Evolutionary conservation across 2,797 vertebrate genomes (phyloP).

Genomic region (Parotocinclus haroldoi): DNA sequence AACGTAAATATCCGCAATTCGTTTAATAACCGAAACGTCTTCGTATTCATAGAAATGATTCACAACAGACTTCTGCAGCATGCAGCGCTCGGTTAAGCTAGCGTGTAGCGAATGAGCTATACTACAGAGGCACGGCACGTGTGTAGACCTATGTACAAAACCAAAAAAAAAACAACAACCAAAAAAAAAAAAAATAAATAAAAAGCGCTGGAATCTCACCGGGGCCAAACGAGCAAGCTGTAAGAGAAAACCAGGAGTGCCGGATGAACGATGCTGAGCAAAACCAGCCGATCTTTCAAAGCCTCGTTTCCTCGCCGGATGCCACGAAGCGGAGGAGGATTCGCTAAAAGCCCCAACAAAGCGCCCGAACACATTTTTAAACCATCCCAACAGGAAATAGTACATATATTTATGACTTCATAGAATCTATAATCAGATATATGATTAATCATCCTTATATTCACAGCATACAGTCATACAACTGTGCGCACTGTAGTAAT

Average conservation of each 20-base stretch:
- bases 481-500: constrained; percentile 39
- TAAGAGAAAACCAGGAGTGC: constrained; percentile 18
- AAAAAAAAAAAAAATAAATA: no score
- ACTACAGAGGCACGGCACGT: constrained; percentile 46
- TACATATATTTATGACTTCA: constrained; percentile 56
- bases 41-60: constrained; percentile 22
- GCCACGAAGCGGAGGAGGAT: constrained; percentile 43
- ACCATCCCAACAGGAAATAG: constrained; percentile 58
- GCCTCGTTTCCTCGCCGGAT: constrained; percentile 27
- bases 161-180: no score
- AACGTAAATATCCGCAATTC: no score
- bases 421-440: constrained; percentile 56
- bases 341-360: constrained; percentile 44
- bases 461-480: constrained; percentile 46
- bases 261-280: constrained; percentile 25
- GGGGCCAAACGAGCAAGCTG: constrained; percentile 43
- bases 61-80: constrained; percentile 39
- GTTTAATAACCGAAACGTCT: no score
- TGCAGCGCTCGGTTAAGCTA: constrained; percentile 43
- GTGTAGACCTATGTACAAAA: constrained; percentile 43
- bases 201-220: constrained; percentile 41
- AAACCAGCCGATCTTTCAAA: constrained; percentile 13
- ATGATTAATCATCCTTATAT: constrained; percentile 55
- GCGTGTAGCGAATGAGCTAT: constrained; percentile 34
- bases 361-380: constrained; percentile 58